Evolutionary conservation across 1,140 invertebrate genomes (phyloP).

Genomic region (Drosophila grimshawi): DNA sequence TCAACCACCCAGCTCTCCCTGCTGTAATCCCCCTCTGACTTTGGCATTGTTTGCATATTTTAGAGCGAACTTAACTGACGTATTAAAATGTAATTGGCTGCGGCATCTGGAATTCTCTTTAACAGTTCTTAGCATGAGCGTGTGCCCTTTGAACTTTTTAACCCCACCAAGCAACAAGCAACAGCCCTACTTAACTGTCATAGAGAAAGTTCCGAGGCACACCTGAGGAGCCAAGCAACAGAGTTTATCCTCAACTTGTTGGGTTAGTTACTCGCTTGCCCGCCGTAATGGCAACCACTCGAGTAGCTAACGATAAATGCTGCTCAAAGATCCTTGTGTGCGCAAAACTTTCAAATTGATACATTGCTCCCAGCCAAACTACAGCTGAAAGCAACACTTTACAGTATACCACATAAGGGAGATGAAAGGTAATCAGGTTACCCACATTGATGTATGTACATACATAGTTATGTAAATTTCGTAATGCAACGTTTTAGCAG

Average conservation of each 20-base stretch:
- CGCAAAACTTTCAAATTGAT: slow-evolving; percentile 41
- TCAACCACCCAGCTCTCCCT: no score
- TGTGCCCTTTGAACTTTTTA: slow-evolving; percentile 40
- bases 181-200: slow-evolving; percentile 22
- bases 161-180: neutral
- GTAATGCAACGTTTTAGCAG: no score
- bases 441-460: neutral
- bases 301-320: slow-evolving; percentile 19
- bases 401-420: no score
- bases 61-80: slow-evolving; percentile 33
- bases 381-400: neutral
- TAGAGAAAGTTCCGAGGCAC: slow-evolving; percentile 35
- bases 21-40: neutral
- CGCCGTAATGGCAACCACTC: slow-evolving; percentile 19
- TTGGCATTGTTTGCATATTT: slow-evolving; percentile 41
- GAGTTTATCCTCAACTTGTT: slow-evolving; percentile 19
- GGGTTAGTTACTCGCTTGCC: slow-evolving; percentile 29
- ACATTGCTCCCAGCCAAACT: slow-evolving; percentile 1
- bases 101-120: slow-evolving; percentile 52
- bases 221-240: slow-evolving; percentile 12
- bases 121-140: slow-evolving; percentile 5
- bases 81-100: slow-evolving; percentile 54
- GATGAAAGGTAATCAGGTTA: slow-evolving; percentile 8
- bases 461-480: no score
- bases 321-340: slow-evolving; percentile 11